phyloP scores from a whole-genome alignment of 2,888 invertebrate species.

The Tetragonula carbonaria region DNA sequence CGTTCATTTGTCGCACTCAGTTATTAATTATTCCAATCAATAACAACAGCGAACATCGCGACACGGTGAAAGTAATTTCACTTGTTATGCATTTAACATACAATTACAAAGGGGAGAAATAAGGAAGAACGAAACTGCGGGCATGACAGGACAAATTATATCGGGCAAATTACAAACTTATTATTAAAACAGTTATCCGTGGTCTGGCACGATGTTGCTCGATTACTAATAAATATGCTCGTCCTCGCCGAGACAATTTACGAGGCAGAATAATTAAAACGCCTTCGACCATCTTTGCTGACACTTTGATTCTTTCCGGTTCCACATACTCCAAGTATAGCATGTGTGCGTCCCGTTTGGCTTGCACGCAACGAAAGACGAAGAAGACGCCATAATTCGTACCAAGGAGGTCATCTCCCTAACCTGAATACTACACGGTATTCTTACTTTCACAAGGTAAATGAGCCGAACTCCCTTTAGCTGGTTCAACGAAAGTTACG shows the following conservation, averaged over 20 bases:
- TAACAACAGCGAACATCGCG: background rate
- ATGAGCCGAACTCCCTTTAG: slow-evolving; percentile 62
- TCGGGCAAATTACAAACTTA: slow-evolving; percentile 30
- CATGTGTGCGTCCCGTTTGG: slow-evolving; percentile 4
- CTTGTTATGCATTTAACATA: slow-evolving; percentile 3
- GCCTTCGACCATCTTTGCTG: background rate
- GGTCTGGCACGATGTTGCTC: background rate
- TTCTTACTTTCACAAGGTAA: slow-evolving; percentile 73
- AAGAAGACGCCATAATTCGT: slow-evolving; percentile 58
- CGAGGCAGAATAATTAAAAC: slow-evolving; percentile 7
- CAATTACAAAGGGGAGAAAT: background rate
- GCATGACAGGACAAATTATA: slow-evolving; percentile 11
- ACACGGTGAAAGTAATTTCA: slow-evolving; percentile 20
- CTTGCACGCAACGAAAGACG: slow-evolving; percentile 10
- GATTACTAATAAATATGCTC: slow-evolving; percentile 35
- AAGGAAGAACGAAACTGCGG: background rate
- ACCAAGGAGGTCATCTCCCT: slow-evolving; percentile 52
- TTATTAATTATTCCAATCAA: slow-evolving; percentile 16
- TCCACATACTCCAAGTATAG: background rate
- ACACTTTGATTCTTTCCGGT: slow-evolving; percentile 23
- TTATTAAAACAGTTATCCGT: slow-evolving; percentile 33
- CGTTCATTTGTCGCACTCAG: background rate
- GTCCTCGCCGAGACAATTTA: slow-evolving; percentile 29
- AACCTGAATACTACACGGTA: slow-evolving; percentile 67
- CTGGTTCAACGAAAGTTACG: slow-evolving; percentile 66